Conservation (phyloP, 1,140 invertebrate genomes). For the Parasteatoda tepidariorum region DNA sequence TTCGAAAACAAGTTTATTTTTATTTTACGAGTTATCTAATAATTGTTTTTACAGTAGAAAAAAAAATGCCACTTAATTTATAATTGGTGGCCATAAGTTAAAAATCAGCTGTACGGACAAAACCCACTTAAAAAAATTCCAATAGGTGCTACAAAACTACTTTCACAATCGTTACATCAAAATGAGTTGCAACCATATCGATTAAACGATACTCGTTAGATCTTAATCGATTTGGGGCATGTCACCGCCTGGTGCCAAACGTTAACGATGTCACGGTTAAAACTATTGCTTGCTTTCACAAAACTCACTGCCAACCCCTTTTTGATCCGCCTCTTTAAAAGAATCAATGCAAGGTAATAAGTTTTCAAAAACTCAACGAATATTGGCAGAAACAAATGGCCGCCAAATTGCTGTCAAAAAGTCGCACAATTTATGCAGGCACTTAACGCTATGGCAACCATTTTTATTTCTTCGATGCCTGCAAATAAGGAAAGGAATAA, state of each 20-base stretch:
- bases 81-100: no score
- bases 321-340: slow-evolving; percentile 30
- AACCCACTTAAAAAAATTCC: slow-evolving; percentile 32
- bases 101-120: no score
- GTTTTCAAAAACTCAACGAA: slow-evolving; percentile 47
- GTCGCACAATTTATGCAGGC: slow-evolving; percentile 32
- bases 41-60: no score
- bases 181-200: slow-evolving; percentile 38
- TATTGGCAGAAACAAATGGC: slow-evolving; percentile 56
- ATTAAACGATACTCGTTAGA: slow-evolving; percentile 58
- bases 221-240: slow-evolving; percentile 46
- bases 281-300: not conserved
- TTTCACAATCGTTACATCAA: slow-evolving; percentile 45
- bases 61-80: no score
- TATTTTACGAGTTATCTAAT: no score
- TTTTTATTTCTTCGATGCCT: not conserved
- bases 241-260: slow-evolving; percentile 49
- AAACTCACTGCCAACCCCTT: not conserved
- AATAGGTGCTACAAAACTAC: slow-evolving; percentile 47
- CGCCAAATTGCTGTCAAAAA: slow-evolving; percentile 51
- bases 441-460: slow-evolving; percentile 40
- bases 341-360: slow-evolving; percentile 54
- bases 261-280: slow-evolving; percentile 39
- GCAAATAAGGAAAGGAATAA: slow-evolving; percentile 24
- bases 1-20: no score